A percentile compares a stretch with the other conserved stretches of the same genome.
Evolutionary conservation across 2,113 vertebrate species (phyloP).

Genomic region (Andinoacara biseriatus): DNA sequence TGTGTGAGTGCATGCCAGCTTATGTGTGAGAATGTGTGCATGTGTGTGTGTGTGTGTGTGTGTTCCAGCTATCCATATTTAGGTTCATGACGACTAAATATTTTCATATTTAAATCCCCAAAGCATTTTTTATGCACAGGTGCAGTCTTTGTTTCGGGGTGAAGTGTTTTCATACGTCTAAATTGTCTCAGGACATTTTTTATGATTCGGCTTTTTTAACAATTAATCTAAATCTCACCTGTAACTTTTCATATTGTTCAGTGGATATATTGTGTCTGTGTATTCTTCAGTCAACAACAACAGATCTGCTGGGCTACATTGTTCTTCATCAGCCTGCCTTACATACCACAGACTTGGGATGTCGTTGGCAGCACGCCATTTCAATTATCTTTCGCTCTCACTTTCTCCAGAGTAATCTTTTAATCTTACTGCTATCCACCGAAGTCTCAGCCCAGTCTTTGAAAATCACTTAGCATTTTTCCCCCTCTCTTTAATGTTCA

Average conservation of each 20-base stretch:
- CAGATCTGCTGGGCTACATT: constrained; percentile 28
- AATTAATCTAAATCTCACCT: background rate
- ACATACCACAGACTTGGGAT: constrained; percentile 24
- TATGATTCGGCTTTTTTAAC: background rate
- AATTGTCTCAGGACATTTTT: background rate
- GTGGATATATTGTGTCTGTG: constrained; percentile 12
- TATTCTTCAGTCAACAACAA: constrained; percentile 26
- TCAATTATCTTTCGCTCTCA: constrained; percentile 69
- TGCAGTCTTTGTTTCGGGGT: constrained; percentile 7
- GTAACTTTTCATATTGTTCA: background rate
- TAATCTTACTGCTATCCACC: constrained; percentile 59
- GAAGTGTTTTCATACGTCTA: background rate
- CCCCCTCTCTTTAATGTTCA: constrained; percentile 44
- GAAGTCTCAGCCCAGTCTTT: constrained; percentile 49
- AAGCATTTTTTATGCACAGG: constrained; percentile 18
- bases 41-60: background rate
- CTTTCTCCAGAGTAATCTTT: constrained; percentile 69
- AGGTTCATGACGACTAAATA: constrained; percentile 19
- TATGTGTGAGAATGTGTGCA: constrained; percentile 3
- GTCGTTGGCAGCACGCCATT: constrained; percentile 63
- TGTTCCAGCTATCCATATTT: background rate
- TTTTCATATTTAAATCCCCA: constrained; percentile 13
- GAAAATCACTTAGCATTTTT: constrained; percentile 64
- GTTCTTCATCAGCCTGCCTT: constrained; percentile 39
- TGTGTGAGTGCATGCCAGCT: background rate